phyloP scores from a whole-genome alignment of 2,888 invertebrate species.

The Ennomos fuscantarius region DNA sequence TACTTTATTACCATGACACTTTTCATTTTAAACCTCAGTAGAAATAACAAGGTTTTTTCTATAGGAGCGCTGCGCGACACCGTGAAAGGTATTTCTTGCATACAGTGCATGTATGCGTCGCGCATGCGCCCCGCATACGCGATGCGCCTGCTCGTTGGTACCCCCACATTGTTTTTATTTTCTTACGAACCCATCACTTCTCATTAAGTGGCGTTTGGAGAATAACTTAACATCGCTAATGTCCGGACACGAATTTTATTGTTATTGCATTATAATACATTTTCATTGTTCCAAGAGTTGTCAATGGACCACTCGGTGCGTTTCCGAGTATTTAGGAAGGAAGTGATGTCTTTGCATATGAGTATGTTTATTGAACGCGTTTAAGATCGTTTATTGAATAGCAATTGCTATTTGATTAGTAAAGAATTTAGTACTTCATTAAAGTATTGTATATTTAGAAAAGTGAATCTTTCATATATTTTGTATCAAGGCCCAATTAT shows the following conservation, averaged over 20 bases:
- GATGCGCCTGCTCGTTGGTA: conserved; percentile 65
- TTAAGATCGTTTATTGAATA: conserved; percentile 42
- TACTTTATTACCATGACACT: no score
- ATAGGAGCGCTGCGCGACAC: conserved; percentile 46
- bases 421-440: conserved; percentile 18
- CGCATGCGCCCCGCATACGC: conserved; percentile 80
- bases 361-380: conserved; percentile 56
- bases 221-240: conserved; percentile 83
- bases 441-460: not conserved
- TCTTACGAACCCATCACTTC: conserved; percentile 85
- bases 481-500: no score
- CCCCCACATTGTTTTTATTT: conserved; percentile 79
- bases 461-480: no score
- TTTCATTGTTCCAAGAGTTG: conserved; percentile 72
- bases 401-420: conserved; percentile 23
- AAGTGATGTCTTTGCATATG: conserved; percentile 58
- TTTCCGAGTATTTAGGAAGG: conserved; percentile 78
- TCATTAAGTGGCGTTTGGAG: conserved; percentile 84
- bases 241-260: conserved; percentile 84
- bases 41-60: conserved; percentile 45
- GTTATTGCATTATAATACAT: conserved; percentile 85
- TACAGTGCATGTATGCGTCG: conserved; percentile 77
- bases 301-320: conserved; percentile 61
- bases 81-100: conserved; percentile 70
- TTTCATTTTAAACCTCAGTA: conserved; percentile 17